A percentile compares a stretch with the other conserved stretches of the same genome.
Conservation (phyloP, 1,140 invertebrate genomes). For the Gryon sp. region DNA sequence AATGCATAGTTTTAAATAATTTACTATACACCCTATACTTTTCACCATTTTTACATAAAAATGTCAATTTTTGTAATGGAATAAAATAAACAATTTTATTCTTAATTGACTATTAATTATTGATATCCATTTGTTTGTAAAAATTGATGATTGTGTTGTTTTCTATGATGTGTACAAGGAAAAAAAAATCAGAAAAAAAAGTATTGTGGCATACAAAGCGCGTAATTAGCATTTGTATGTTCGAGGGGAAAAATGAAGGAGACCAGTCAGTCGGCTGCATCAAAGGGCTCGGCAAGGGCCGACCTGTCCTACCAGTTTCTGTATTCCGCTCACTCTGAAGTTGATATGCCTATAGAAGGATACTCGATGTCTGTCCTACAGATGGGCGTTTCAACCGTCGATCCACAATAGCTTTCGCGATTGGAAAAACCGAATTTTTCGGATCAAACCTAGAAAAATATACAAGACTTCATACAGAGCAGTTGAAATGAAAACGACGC, state of each 20-base stretch:
- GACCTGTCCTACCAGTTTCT: slow-evolving; percentile 69
- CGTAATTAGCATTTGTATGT: slow-evolving; percentile 66
- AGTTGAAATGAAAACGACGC: slow-evolving; percentile 29
- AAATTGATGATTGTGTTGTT: slow-evolving; percentile 16
- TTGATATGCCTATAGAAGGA: slow-evolving; percentile 61
- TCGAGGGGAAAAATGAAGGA: slow-evolving; percentile 59
- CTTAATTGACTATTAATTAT: too few relatives aligned
- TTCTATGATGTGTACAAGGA: slow-evolving; percentile 32
- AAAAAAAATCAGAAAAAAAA: slow-evolving; percentile 38
- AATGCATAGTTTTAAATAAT: too few relatives aligned
- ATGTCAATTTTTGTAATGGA: too few relatives aligned
- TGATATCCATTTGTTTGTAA: slow-evolving; percentile 10
- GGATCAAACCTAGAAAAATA: slow-evolving; percentile 12
- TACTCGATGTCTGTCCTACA: slow-evolving; percentile 32
- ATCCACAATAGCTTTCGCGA: slow-evolving; percentile 21
- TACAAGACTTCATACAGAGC: slow-evolving; percentile 3
- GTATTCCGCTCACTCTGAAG: slow-evolving; percentile 55
- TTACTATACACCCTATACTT: too few relatives aligned
- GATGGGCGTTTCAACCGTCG: slow-evolving; percentile 44
- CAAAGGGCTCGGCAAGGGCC: slow-evolving; percentile 61
- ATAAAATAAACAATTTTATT: too few relatives aligned
- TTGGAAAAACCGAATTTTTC: slow-evolving; percentile 47
- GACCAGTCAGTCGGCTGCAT: slow-evolving; percentile 50
- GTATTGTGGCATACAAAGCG: slow-evolving; percentile 42
- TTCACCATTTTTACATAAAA: too few relatives aligned